These are phyloP conservation scores for Otus sunia DNA, from an alignment of 2,113 vertebrate species.

Conservation along the genomic window DNA sequence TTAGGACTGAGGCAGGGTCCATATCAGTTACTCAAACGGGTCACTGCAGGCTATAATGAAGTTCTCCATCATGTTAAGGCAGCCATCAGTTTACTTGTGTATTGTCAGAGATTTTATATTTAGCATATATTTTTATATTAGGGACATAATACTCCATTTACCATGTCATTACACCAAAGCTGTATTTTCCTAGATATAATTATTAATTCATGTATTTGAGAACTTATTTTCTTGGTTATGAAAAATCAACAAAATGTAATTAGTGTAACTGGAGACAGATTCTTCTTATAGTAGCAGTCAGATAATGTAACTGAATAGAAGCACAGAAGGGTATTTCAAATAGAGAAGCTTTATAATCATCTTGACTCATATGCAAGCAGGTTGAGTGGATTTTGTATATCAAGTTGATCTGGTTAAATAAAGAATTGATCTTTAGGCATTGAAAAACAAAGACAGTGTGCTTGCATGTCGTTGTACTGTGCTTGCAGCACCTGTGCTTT, in stretches of 20 bases:
- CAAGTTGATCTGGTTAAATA: neutral
- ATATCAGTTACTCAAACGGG: neutral
- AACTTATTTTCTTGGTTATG: neutral
- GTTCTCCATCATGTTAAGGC: neutral
- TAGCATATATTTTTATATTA: neutral
- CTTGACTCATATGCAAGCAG: neutral
- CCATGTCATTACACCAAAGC: neutral
- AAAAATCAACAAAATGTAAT: neutral
- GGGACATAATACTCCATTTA: neutral
- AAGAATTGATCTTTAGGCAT: neutral
- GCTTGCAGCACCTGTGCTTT: neutral
- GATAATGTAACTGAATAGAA: neutral
- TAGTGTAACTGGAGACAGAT: neutral
- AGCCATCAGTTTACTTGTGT: neutral
- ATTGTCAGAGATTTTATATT: neutral
- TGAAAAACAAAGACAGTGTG: neutral
- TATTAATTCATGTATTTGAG: neutral
- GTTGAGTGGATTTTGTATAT: neutral
- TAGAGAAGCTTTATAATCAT: neutral
- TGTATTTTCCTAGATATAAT: neutral
- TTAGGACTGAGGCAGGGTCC: neutral
- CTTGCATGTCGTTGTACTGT: neutral
- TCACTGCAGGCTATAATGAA: neutral
- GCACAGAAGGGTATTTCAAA: neutral
- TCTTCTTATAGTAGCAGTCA: neutral